Evolutionary conservation across 2,113 vertebrate species (phyloP).

Genomic region (Leuciscus idus): DNA sequence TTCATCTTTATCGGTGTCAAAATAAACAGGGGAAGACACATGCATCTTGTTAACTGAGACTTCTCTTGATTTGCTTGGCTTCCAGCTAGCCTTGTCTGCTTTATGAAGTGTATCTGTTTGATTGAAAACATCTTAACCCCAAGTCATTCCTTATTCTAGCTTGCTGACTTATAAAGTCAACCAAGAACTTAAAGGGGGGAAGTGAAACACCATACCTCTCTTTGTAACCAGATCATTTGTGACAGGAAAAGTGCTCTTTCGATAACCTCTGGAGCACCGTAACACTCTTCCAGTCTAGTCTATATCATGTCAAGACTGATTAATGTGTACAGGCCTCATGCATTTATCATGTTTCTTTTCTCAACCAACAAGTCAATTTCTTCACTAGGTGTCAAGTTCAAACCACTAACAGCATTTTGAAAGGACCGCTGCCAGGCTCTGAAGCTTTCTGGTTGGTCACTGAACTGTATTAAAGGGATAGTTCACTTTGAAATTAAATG

Average conservation of each 20-base stretch:
- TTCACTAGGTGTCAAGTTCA: slow-evolving; percentile 23
- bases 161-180: too few relatives aligned
- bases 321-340: neutral
- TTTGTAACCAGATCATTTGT: too few relatives aligned
- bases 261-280: slow-evolving; percentile 20
- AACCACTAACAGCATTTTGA: too few relatives aligned
- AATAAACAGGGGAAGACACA: neutral
- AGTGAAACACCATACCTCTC: too few relatives aligned
- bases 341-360: slow-evolving; percentile 12
- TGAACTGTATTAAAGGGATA: slow-evolving; percentile 6
- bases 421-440: neutral
- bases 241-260: slow-evolving; percentile 34
- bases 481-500: too few relatives aligned
- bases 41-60: neutral
- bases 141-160: too few relatives aligned
- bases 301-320: slow-evolving; percentile 30
- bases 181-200: too few relatives aligned
- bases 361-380: slow-evolving; percentile 22
- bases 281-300: slow-evolving; percentile 16
- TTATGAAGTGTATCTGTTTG: slow-evolving; percentile 10
- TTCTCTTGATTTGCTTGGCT: neutral
- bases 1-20: neutral
- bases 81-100: neutral
- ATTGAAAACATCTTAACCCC: too few relatives aligned
- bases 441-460: slow-evolving; percentile 1